Conservation (phyloP, 2,113 vertebrate genomes). For the Sceloporus tristichus region DNA sequence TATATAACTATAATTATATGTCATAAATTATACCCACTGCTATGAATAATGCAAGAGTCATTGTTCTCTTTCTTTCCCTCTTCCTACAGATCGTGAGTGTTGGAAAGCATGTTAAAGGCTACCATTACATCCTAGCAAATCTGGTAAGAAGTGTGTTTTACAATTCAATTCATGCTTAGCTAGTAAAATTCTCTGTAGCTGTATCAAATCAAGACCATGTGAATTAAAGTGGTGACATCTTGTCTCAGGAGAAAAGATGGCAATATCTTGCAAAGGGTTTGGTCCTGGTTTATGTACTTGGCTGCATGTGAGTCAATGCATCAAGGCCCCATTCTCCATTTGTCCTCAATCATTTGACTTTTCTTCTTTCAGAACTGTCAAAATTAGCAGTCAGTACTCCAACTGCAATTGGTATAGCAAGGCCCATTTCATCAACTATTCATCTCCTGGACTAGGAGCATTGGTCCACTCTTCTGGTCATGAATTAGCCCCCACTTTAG, state of each 20-base stretch:
- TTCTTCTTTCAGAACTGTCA: background rate
- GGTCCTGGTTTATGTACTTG: background rate
- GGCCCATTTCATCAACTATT: too few relatives aligned
- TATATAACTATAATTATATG: background rate
- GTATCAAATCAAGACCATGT: constrained; percentile 12
- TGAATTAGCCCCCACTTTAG: too few relatives aligned
- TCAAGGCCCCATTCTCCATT: background rate
- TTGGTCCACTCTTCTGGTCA: too few relatives aligned
- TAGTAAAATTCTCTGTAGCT: constrained; percentile 47
- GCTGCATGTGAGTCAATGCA: background rate
- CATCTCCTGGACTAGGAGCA: too few relatives aligned
- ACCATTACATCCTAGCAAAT: constrained; percentile 97
- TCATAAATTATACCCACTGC: background rate
- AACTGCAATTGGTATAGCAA: background rate
- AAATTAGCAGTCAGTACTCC: background rate
- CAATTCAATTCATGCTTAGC: constrained; percentile 60
- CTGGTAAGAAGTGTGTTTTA: constrained; percentile 87
- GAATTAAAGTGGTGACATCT: background rate
- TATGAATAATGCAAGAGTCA: constrained; percentile 27
- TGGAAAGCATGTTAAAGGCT: constrained; percentile 96
- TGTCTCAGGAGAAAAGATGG: background rate
- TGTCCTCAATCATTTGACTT: background rate
- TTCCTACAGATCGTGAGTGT: constrained; percentile 90
- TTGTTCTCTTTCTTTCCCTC: constrained; percentile 36
- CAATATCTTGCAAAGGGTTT: background rate